Base-by-base conservation (phyloP, 1,140 invertebrate species). In the Macrobrachium nipponense region DNA sequence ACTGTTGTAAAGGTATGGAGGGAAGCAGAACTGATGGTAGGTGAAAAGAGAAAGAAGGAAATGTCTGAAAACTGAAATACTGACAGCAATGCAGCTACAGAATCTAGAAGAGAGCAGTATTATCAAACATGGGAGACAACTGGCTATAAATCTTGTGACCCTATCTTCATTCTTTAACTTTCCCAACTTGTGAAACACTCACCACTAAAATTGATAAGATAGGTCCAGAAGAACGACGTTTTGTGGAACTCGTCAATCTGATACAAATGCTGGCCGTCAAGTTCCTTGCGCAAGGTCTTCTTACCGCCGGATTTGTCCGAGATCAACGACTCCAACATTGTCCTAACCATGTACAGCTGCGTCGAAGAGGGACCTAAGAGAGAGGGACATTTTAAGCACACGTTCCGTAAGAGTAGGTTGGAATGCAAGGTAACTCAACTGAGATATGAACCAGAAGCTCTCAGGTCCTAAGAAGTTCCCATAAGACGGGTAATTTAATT, bases 271-370 rank as follows among this genome's bases (percentile, higher is more conserved):
- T 96, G 95, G 1, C 96, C 96, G 91, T 99, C 98, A 89, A 99
- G 96, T 90, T 99, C 98, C 91, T 99, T 99, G 62, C 98, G 93
- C 8, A 99, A 91, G 0, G 98, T 98, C 80, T 98, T 93, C 91
- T 98, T 98, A 0, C 97, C 97, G 18, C 97, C 97, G 87, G 97
- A 98, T 92, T 99, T 99, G 91, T 99, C 98, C 2, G 97, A 97
- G 87, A 99, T 98, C 64, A 99, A 91, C 0, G 98, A 99, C 92
- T 99, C 99, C 87, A 99, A 92, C 96, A 99, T 99, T 0, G 98
- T 99, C 58, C 99, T 93, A 4, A 99, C 97, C 98, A 99, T 99
- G 91, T 99, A 99, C 6, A 99, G 92, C 93, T 99, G 96, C 3
- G 97, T 98, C 0, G 96, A 97, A 0, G 96, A 97, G 58, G 96